Percentiles rank a stretch among this genome's conserved stretches.
Evolutionary conservation across 2,888 invertebrate species (phyloP).

Genomic region (Teleogryllus oceanicus): DNA sequence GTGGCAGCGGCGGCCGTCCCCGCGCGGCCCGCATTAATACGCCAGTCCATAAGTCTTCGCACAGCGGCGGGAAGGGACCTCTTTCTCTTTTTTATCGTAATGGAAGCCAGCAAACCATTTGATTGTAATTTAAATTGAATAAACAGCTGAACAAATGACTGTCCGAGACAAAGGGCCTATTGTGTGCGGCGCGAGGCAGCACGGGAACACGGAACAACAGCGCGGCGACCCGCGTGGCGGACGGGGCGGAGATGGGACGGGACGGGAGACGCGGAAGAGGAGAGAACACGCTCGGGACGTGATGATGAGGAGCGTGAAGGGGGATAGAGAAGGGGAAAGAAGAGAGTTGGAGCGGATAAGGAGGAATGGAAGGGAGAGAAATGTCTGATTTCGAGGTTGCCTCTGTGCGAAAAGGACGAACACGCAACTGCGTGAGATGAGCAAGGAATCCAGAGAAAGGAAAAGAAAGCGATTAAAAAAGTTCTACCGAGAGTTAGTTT

Average conservation of each 20-base stretch:
- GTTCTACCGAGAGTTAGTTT: too few relatives aligned
- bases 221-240: neutral
- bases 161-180: conserved; percentile 24
- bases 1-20: neutral
- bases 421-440: too few relatives aligned
- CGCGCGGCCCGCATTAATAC: neutral
- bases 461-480: too few relatives aligned
- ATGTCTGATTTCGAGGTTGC: too few relatives aligned
- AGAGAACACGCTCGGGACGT: too few relatives aligned
- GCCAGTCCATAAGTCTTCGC: conserved; percentile 18
- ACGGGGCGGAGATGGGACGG: neutral
- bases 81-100: conserved; percentile 7
- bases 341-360: too few relatives aligned
- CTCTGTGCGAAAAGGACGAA: too few relatives aligned
- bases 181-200: conserved; percentile 19
- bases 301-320: too few relatives aligned
- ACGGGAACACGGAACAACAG: conserved; percentile 4
- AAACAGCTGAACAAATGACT: conserved; percentile 25
- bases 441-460: too few relatives aligned
- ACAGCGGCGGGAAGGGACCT: neutral
- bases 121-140: conserved; percentile 27
- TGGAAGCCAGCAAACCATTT: neutral
- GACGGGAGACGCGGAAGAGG: too few relatives aligned
- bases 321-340: too few relatives aligned
- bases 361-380: too few relatives aligned